Evolutionary conservation across 2,888 invertebrate genomes (phyloP).

Genomic region (Microchrysa polita): DNA sequence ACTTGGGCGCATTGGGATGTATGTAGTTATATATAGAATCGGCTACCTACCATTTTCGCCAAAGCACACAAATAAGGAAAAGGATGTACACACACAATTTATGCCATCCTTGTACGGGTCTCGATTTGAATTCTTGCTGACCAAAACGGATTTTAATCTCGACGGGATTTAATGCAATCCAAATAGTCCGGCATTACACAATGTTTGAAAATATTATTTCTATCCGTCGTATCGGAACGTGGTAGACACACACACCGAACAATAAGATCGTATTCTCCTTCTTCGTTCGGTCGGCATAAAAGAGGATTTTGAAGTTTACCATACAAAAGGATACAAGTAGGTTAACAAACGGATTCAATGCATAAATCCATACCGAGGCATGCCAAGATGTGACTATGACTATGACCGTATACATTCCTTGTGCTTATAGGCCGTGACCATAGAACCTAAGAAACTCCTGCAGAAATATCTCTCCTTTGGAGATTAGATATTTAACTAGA

Average conservation of each 20-base stretch:
- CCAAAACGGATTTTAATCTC: constrained; percentile 33
- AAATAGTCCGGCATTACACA: constrained; percentile 12
- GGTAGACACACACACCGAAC: not conserved
- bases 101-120: not conserved
- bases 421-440: not conserved
- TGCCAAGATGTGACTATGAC: constrained; percentile 1
- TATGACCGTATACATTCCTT: too few relatives aligned
- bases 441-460: not conserved
- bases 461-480: constrained; percentile 22
- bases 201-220: constrained; percentile 27
- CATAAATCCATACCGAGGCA: constrained; percentile 4
- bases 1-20: not conserved
- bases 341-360: not conserved
- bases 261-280: not conserved
- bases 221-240: constrained; percentile 18
- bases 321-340: constrained; percentile 4
- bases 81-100: not conserved
- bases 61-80: constrained; percentile 3
- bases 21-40: not conserved
- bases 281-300: not conserved
- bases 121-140: constrained; percentile 35
- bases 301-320: constrained; percentile 21
- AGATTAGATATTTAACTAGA: constrained; percentile 38
- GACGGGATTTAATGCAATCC: not conserved
- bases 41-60: too few relatives aligned